Evolutionary conservation across 2,888 invertebrate genomes (phyloP).

Genomic region (Pomacea canaliculata): DNA sequence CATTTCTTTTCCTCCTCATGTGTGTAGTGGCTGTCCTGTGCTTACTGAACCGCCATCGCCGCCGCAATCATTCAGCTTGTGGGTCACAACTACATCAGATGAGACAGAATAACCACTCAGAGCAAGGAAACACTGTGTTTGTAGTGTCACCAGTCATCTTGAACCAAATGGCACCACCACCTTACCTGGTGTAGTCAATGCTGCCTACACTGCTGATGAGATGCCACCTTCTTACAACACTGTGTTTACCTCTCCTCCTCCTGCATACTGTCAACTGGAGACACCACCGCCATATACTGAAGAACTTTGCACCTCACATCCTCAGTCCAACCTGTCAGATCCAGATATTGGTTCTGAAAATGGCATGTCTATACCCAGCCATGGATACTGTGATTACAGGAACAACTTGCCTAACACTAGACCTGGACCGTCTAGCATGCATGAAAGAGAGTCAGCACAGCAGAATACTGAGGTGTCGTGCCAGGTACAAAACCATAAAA

Average conservation of each 20-base stretch:
- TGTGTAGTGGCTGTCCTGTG: conserved; percentile 8
- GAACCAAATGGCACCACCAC: conserved; percentile 22
- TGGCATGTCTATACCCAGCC: no score
- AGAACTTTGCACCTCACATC: background rate
- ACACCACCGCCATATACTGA: background rate
- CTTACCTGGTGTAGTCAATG: conserved; percentile 13
- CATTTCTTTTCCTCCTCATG: conserved; percentile 4
- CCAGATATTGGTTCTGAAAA: no score
- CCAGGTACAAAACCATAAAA: no score
- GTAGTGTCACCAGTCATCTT: conserved; percentile 16
- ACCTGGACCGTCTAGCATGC: no score
- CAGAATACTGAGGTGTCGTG: no score
- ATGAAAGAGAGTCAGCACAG: no score
- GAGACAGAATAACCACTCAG: background rate
- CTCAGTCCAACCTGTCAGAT: background rate
- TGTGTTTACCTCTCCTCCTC: background rate
- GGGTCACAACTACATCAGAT: background rate
- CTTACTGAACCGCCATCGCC: conserved; percentile 1
- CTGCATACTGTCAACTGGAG: background rate
- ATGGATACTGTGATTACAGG: no score
- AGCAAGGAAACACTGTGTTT: background rate
- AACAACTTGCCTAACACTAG: no score
- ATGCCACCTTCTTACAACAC: background rate
- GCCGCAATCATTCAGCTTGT: background rate
- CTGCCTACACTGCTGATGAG: background rate